Conservation (phyloP, 2,888 invertebrate genomes). For the Melolontha melolontha region DNA sequence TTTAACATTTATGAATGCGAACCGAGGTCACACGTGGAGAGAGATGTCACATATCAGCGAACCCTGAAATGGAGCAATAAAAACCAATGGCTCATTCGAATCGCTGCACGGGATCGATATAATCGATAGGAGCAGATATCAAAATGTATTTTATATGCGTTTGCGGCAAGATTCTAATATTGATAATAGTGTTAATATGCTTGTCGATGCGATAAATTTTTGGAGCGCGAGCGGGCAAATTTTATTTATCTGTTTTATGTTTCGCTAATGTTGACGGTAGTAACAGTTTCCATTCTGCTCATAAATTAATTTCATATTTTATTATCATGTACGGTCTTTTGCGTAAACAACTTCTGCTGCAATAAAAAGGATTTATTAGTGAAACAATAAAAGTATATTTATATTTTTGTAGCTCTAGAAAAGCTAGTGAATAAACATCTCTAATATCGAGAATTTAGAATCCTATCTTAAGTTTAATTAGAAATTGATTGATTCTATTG, state of each 20-base stretch:
- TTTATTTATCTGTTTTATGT: constrained; percentile 37
- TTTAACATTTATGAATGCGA: constrained; percentile 61
- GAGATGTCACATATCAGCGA: constrained; percentile 60
- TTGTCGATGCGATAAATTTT: constrained; percentile 38
- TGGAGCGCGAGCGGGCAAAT: constrained; percentile 26
- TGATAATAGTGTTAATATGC: constrained; percentile 53
- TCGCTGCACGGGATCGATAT: constrained; percentile 60
- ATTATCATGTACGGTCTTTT: neutral
- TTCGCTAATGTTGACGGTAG: constrained; percentile 25
- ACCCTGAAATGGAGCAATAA: constrained; percentile 63
- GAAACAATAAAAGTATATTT: constrained; percentile 9
- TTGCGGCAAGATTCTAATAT: constrained; percentile 61
- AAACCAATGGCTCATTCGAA: constrained; percentile 64
- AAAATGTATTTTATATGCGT: constrained; percentile 62
- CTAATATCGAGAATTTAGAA: too few species aligned
- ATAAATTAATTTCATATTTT: constrained; percentile 20
- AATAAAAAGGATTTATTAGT: constrained; percentile 12
- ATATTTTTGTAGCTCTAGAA: too few species aligned
- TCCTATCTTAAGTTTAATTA: too few species aligned
- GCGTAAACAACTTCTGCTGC: constrained; percentile 19
- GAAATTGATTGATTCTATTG: too few species aligned
- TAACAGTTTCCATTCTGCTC: constrained; percentile 9
- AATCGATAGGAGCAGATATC: constrained; percentile 62
- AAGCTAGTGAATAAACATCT: too few species aligned
- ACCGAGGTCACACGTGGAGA: constrained; percentile 60